Conservation (phyloP, 1,140 invertebrate species). For the Drosophila sechellia region DNA sequence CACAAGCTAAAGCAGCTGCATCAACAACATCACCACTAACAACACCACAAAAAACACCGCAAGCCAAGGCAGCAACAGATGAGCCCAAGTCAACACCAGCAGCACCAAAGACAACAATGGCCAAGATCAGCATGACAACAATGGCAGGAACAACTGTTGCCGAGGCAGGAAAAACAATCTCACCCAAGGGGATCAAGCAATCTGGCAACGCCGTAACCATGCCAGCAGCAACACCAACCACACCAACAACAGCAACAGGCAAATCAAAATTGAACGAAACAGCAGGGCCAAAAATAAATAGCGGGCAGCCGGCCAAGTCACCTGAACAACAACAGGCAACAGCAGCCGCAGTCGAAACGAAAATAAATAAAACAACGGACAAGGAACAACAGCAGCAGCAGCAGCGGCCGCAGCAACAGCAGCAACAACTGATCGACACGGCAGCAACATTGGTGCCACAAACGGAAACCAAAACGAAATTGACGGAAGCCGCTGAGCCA, state of each 20-base stretch:
- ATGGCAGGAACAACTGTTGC: conserved; percentile 32
- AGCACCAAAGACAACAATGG: conserved; percentile 15
- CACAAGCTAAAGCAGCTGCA: neutral
- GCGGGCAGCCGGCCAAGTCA: conserved; percentile 83
- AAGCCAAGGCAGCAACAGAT: neutral
- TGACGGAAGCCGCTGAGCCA: conserved; percentile 67
- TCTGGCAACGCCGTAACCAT: conserved; percentile 56
- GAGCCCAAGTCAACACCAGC: neutral
- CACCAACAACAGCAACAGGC: conserved; percentile 35
- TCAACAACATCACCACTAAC: neutral
- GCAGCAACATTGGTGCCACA: conserved; percentile 50
- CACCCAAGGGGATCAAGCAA: conserved; percentile 1
- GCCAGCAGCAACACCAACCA: conserved; percentile 48
- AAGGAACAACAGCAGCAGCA: conserved; percentile 64
- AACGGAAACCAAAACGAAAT: conserved; percentile 80
- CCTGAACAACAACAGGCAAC: conserved; percentile 81
- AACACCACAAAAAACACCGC: conserved; percentile 1
- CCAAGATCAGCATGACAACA: conserved; percentile 7
- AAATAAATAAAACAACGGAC: conserved; percentile 79
- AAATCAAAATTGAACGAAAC: conserved; percentile 51
- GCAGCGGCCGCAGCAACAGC: conserved; percentile 48
- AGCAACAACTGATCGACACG: conserved; percentile 28
- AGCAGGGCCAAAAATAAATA: conserved; percentile 81
- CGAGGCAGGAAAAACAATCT: conserved; percentile 31
- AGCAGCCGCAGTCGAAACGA: conserved; percentile 47